Evolutionary conservation across 2,888 invertebrate genomes (phyloP).

Genomic region (Agrilus biguttatus): DNA sequence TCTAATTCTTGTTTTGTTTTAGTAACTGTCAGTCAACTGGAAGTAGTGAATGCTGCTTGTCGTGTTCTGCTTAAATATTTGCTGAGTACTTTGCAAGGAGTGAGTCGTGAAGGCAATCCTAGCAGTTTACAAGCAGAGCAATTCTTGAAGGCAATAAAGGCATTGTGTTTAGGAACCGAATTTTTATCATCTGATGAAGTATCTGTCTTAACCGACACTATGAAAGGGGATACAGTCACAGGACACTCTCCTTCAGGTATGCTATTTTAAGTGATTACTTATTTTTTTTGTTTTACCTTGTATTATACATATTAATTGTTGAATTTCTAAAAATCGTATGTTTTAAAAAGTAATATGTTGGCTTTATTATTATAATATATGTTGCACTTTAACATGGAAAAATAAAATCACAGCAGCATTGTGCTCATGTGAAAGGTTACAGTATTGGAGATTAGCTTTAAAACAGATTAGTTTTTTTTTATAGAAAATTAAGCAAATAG

Average conservation of each 20-base stretch:
- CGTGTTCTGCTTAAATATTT: slow-evolving; percentile 53
- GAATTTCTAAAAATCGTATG: slow-evolving; percentile 3
- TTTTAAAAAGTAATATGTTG: background rate
- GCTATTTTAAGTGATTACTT: background rate
- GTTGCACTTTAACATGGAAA: too few relatives aligned
- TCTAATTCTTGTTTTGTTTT: slow-evolving; percentile 8
- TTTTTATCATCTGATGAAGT: slow-evolving; percentile 63
- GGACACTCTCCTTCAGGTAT: slow-evolving; percentile 32
- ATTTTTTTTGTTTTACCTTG: background rate
- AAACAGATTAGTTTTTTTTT: too few relatives aligned
- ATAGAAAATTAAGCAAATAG: too few relatives aligned
- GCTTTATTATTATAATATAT: too few relatives aligned
- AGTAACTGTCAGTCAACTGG: slow-evolving; percentile 57
- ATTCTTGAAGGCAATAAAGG: slow-evolving; percentile 49
- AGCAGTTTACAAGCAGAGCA: slow-evolving; percentile 35
- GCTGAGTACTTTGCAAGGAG: slow-evolving; percentile 26
- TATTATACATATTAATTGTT: slow-evolving; percentile 1
- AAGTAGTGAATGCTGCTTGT: slow-evolving; percentile 52
- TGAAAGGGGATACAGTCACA: slow-evolving; percentile 56
- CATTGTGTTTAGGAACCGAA: slow-evolving; percentile 56
- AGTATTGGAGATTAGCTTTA: too few relatives aligned
- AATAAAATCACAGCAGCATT: too few relatives aligned
- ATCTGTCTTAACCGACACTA: slow-evolving; percentile 56
- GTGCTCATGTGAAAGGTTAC: too few relatives aligned
- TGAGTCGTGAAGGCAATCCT: slow-evolving; percentile 21